phyloP scores from a whole-genome alignment of 1,140 invertebrate species.

The Aleiodes sp. region DNA sequence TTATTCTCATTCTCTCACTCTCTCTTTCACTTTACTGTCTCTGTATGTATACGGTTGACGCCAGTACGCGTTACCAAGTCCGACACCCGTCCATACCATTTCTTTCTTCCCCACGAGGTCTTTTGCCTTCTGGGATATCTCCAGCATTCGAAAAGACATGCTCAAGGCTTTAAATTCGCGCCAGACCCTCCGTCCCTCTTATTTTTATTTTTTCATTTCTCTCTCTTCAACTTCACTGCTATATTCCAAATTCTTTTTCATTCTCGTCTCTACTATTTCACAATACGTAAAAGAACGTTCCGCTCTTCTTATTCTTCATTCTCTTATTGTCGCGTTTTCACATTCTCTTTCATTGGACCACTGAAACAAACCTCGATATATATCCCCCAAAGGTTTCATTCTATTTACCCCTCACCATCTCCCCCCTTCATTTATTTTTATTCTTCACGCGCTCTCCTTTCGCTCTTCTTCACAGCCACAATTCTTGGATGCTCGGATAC shows the following conservation, averaged over 20 bases:
- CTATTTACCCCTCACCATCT: no score
- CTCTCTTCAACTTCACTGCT: background rate
- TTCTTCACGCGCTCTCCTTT: background rate
- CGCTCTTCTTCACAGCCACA: background rate
- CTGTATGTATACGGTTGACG: background rate
- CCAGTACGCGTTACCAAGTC: background rate
- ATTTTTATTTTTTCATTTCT: background rate
- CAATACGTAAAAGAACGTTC: conserved; percentile 15
- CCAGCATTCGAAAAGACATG: background rate
- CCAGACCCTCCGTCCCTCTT: background rate
- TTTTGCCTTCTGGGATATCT: conserved; percentile 6
- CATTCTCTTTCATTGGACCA: background rate
- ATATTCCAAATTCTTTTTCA: no score
- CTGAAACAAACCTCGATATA: conserved; percentile 1
- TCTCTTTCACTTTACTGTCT: background rate
- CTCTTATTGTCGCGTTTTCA: background rate
- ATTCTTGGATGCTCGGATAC: background rate
- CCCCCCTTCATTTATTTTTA: background rate
- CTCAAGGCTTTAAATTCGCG: conserved; percentile 30
- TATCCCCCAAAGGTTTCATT: background rate
- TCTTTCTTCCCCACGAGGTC: background rate
- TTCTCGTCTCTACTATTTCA: background rate
- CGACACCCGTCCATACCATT: conserved; percentile 14
- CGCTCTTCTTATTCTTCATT: background rate
- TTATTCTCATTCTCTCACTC: background rate